Conservation (phyloP, 2,888 invertebrate genomes). For the Imbricaverruca yamaguchii region DNA sequence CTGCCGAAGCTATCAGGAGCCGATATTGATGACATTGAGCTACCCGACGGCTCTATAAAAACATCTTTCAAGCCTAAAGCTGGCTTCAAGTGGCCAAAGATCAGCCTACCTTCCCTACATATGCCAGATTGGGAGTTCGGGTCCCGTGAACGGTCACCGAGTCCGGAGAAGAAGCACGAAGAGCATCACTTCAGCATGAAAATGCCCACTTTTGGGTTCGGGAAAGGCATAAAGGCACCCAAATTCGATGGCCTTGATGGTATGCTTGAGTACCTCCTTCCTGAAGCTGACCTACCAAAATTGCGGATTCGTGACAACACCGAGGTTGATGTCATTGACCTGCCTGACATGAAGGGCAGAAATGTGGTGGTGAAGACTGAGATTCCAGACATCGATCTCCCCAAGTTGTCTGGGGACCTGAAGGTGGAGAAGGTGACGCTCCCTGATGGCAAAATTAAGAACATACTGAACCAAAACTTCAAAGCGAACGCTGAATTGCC, state of each 20-base stretch:
- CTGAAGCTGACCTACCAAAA: no score
- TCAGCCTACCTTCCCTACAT: background rate
- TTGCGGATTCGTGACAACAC: no score
- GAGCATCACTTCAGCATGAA: no score
- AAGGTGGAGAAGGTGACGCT: background rate
- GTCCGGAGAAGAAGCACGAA: background rate
- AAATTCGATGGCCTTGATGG: no score
- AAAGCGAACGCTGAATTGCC: background rate
- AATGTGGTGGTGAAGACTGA: no score
- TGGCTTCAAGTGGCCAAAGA: background rate
- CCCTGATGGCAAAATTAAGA: background rate
- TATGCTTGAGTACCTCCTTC: no score
- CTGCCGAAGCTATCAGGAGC: background rate
- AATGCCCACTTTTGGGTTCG: no score
- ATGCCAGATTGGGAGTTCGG: background rate
- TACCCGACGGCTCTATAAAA: background rate
- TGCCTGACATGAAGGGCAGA: no score
- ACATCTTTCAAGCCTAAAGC: background rate
- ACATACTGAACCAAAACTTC: background rate
- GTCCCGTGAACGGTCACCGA: background rate
- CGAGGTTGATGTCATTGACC: no score
- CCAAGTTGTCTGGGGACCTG: background rate
- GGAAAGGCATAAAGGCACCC: no score
- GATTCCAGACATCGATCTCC: background rate
- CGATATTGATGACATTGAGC: background rate